Base-by-base conservation (phyloP, 1,140 invertebrate genomes). In the Drosophila sp. region DNA sequence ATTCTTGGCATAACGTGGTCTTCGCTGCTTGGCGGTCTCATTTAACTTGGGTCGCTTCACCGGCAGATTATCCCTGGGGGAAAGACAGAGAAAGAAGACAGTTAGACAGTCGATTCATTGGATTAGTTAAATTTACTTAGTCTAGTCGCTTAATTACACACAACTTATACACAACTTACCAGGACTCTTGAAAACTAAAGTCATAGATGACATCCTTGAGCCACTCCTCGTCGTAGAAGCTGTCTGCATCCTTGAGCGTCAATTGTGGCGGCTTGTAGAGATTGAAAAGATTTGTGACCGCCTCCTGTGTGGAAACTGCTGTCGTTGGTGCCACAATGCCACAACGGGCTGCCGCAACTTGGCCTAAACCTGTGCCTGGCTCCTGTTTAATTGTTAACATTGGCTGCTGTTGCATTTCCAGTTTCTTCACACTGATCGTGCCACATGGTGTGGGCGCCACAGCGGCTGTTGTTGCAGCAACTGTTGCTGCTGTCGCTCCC, bases 141-240 rank as follows among this genome's bases (percentile, higher is more conserved):
- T n/a, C n/a, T n/a, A n/a, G n/a, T n/a, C n/a, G n/a, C n/a, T n/a
- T n/a, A n/a, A n/a, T n/a, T n/a, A n/a, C n/a, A n/a, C n/a, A n/a
- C n/a, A n/a, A n/a, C n/a, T n/a, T n/a, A 21, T 21, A 21, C 21
- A 21, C 21, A 21, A 92, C 93, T 94, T 84, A 97, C 97, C 97
- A 98, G 14, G 95, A 95, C 91, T 97, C 94, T 59, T 97, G 94
- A 59, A 94, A 95, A 51, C 96, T 94, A 93, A 97, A 98, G 92
- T 98, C 97, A 91, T 98, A 98, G 1, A 98, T 94, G 92, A 96
- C 94, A 65, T 96, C 94, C 50, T 95, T 95, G 76, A 96, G 95
- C 89, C 97, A 96, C 83, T 97, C 96, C 72, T 97, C 96, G 29
- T 95, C 92, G 1, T 96, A 93, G 73, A 95, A 94, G 61, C 95